These are phyloP conservation scores for Sus scrofa DNA, from an alignment of 2,113 vertebrate species.

Conservation along the genomic window T2T-Sscrofa CM000829.6:36135001-36135500, in stretches of 20 bases:
- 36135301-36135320: background rate
- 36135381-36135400: background rate
- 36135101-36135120: too few relatives aligned
- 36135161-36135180: too few relatives aligned
- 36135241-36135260: conserved; percentile 1
- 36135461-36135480: conserved; percentile 43
- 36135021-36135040: too few relatives aligned
- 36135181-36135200: too few relatives aligned
- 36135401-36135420: background rate
- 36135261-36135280: background rate
- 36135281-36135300: background rate
- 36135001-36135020: too few relatives aligned
- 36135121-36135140: too few relatives aligned
- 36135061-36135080: too few relatives aligned
- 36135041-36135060: too few relatives aligned
- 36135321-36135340: background rate
- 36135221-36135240: background rate
- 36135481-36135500: background rate
- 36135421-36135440: background rate
- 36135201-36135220: too few relatives aligned
- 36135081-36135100: too few relatives aligned
- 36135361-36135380: background rate
- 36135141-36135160: too few relatives aligned
- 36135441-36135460: background rate
- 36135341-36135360: background rate